Evolutionary conservation across 1,140 invertebrate genomes (phyloP).

Genomic region (Drosophila neocordata): DNA sequence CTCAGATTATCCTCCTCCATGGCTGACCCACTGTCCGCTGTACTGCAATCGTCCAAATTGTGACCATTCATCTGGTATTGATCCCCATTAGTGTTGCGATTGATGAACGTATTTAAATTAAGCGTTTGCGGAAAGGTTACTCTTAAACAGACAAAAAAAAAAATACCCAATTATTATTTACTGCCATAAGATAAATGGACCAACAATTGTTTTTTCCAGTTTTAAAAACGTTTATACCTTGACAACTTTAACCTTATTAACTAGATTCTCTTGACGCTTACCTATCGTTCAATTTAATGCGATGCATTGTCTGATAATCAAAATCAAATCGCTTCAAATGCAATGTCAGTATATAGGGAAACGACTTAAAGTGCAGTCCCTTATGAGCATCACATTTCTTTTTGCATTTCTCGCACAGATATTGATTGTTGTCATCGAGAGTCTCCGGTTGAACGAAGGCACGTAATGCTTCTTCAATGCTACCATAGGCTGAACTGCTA

Average conservation of each 20-base stretch:
- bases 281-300: conserved; percentile 96
- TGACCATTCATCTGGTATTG: conserved; percentile 57
- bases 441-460: conserved; percentile 95
- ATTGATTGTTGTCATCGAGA: conserved; percentile 94
- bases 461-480: conserved; percentile 92
- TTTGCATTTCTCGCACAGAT: conserved; percentile 94
- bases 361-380: conserved; percentile 93
- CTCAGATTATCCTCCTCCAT: conserved; percentile 86
- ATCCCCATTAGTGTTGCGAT: conserved; percentile 47
- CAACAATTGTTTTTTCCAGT: too few relatives aligned
- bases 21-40: conserved; percentile 88
- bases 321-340: conserved; percentile 97
- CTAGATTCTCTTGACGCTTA: conserved; percentile 69
- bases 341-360: conserved; percentile 94
- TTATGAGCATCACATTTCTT: conserved; percentile 96
- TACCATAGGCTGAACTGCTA: conserved; percentile 90
- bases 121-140: conserved; percentile 93
- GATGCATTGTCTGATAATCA: conserved; percentile 92
- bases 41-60: conserved; percentile 86
- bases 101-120: conserved; percentile 90
- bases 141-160: conserved; percentile 84
- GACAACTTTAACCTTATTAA: neutral
- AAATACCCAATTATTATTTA: neutral
- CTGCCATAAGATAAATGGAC: too few relatives aligned
- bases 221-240: too few relatives aligned